Percentiles rank a stretch among this genome's conserved stretches.
Conservation (phyloP, 2,888 invertebrate genomes). For the Eremobia ochroleuca region DNA sequence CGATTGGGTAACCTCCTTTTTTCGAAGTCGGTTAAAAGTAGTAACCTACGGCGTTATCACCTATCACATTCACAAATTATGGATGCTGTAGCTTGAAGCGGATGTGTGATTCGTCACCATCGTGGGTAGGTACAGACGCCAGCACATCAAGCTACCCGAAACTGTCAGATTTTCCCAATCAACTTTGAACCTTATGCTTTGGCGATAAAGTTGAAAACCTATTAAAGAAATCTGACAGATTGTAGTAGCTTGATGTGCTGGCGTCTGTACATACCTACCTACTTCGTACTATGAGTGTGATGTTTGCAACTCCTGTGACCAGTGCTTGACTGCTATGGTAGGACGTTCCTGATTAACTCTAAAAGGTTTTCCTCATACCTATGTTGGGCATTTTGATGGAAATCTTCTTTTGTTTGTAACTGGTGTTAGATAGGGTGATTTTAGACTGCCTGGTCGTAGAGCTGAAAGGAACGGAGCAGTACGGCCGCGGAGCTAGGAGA, state of each 20-base stretch:
- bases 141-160: no score
- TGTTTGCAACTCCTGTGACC: constrained; percentile 29
- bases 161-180: no score
- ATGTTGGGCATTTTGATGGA: not conserved
- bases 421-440: not conserved
- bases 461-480: not conserved
- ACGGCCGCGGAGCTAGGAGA: not conserved
- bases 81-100: constrained; percentile 27
- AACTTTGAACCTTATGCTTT: no score
- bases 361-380: not conserved
- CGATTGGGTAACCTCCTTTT: not conserved
- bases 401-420: not conserved
- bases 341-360: not conserved
- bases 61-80: constrained; percentile 8
- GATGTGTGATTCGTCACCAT: constrained; percentile 38
- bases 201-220: no score
- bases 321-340: not conserved
- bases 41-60: constrained; percentile 20
- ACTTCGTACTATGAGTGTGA: not conserved
- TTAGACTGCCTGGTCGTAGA: not conserved
- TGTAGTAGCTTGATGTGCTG: no score
- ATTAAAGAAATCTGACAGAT: no score
- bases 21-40: not conserved
- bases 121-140: not conserved
- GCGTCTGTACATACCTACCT: not conserved